Conservation (phyloP, 2,888 invertebrate genomes). For the Mycalesis mineus region DNA sequence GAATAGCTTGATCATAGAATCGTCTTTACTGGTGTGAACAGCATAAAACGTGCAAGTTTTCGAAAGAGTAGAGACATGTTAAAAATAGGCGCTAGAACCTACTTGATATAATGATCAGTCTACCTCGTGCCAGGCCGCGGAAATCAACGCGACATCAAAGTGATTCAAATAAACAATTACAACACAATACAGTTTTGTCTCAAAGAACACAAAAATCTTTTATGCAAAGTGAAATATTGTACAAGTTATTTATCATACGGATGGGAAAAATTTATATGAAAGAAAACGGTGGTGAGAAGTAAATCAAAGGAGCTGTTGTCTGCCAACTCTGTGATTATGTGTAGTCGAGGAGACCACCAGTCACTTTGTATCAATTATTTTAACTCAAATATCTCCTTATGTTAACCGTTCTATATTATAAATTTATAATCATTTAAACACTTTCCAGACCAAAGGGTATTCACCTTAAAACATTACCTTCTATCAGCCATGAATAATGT, state of each 20-base stretch:
- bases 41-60: too few relatives aligned
- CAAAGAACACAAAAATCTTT: conserved; percentile 31
- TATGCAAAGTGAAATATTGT: conserved; percentile 24
- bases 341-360: conserved; percentile 1
- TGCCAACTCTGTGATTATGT: conserved; percentile 59
- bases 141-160: conserved; percentile 30
- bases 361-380: neutral
- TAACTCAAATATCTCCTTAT: neutral
- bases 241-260: conserved; percentile 37
- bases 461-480: too few relatives aligned
- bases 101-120: too few relatives aligned
- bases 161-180: conserved; percentile 26
- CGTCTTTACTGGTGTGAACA: too few relatives aligned
- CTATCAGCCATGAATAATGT: too few relatives aligned
- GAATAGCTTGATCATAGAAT: too few relatives aligned
- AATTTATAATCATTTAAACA: too few relatives aligned
- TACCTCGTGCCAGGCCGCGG: conserved; percentile 14
- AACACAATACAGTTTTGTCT: conserved; percentile 34
- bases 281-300: conserved; percentile 58
- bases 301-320: conserved; percentile 62
- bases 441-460: too few relatives aligned
- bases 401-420: too few relatives aligned
- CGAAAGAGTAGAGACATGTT: too few relatives aligned
- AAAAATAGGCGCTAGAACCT: too few relatives aligned
- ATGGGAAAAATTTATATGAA: conserved; percentile 37